phyloP scores from a whole-genome alignment of 2,797 vertebrate species.

The Poeciliopsis infans region DNA sequence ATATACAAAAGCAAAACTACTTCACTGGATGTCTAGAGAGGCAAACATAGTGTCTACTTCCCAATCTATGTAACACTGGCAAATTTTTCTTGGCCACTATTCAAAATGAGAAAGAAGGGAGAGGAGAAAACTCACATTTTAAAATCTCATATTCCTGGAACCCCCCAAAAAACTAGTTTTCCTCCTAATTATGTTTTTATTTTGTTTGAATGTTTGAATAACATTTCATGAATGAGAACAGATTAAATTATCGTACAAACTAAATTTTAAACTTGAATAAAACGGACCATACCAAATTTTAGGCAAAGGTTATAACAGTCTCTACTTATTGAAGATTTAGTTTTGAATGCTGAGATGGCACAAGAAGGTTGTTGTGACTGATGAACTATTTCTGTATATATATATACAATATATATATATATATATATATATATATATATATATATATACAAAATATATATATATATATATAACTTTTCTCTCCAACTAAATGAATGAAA shows the following conservation, averaged over 20 bases:
- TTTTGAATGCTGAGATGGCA: not conserved
- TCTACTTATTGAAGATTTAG: not conserved
- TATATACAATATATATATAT: no score
- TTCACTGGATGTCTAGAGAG: not conserved
- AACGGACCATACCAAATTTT: not conserved
- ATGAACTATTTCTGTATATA: no score
- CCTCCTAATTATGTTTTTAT: not conserved
- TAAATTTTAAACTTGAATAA: no score
- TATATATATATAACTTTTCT: not conserved
- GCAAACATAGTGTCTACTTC: not conserved
- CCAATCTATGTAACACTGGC: not conserved
- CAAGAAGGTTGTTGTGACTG: not conserved
- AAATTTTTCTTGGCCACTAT: not conserved
- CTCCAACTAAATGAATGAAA: not conserved
- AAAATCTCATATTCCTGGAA: not conserved
- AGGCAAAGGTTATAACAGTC: not conserved
- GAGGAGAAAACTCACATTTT: not conserved
- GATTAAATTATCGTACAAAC: not conserved
- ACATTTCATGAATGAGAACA: not conserved
- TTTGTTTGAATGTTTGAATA: not conserved
- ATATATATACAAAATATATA: not conserved
- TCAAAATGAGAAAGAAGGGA: not conserved
- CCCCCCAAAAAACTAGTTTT: fast-evolving
- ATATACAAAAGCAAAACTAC: not conserved
- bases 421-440: no score